Conservation (phyloP, 1,140 invertebrate species). For the Marisa cornuarietis region DNA sequence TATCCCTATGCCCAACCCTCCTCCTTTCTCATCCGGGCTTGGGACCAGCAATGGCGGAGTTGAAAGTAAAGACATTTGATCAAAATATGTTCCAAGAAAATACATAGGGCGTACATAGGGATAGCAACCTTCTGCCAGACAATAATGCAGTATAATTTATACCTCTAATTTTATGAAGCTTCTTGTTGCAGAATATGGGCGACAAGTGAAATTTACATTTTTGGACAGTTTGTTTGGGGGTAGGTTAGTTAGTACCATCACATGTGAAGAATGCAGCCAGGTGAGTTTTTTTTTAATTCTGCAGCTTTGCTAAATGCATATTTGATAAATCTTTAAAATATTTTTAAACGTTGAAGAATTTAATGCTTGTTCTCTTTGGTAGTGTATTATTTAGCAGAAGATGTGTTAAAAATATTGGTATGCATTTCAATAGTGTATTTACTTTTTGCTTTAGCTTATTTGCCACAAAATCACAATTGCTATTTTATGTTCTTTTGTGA, state of each 20-base stretch:
- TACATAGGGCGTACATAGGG: no score
- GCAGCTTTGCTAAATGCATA: no score
- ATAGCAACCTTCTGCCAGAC: no score
- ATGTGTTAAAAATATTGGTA: neutral
- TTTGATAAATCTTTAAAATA: neutral
- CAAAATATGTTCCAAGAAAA: no score
- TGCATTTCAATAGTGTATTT: no score
- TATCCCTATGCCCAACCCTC: no score
- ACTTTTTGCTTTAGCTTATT: neutral
- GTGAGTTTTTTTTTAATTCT: slow-evolving; percentile 49
- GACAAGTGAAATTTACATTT: slow-evolving; percentile 79
- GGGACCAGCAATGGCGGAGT: no score
- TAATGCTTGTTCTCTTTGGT: neutral
- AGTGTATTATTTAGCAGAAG: neutral
- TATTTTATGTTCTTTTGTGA: neutral
- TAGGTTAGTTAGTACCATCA: slow-evolving; percentile 85
- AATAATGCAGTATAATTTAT: no score
- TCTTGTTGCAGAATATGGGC: slow-evolving; percentile 74
- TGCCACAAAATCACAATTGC: neutral
- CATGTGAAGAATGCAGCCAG: slow-evolving; percentile 85
- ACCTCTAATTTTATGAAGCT: no score
- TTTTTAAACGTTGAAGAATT: neutral
- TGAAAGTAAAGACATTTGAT: no score
- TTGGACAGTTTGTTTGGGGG: slow-evolving; percentile 90
- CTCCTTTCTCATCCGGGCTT: no score